Evolutionary conservation across 2,113 vertebrate species (phyloP).

Genomic region (Emberiza fucata): DNA sequence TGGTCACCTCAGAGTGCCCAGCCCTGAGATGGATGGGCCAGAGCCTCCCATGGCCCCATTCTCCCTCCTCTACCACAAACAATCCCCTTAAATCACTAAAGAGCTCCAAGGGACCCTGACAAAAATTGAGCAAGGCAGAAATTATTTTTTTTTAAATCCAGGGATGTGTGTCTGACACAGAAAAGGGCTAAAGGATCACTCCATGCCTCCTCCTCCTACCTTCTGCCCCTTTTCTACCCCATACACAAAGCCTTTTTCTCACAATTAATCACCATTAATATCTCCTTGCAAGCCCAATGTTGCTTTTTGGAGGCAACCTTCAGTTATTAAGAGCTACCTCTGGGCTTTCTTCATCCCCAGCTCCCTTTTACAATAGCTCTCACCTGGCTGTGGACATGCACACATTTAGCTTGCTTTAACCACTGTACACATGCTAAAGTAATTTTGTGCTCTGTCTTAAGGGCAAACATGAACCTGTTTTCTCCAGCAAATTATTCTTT

Average conservation of each 20-base stretch:
- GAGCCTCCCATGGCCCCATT: rapidly evolving
- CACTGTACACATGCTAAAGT: constrained; percentile 53
- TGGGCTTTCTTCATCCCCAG: neutral
- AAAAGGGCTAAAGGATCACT: rapidly evolving
- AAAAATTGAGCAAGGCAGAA: neutral
- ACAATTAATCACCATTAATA: neutral
- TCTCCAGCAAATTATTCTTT: constrained; percentile 68
- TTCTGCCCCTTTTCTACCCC: neutral
- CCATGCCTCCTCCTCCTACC: neutral
- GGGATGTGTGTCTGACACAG: neutral
- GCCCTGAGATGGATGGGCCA: rapidly evolving
- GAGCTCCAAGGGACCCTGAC: rapidly evolving
- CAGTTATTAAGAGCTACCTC: neutral
- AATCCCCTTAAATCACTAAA: neutral
- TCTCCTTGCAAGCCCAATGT: neutral
- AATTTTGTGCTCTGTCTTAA: constrained; percentile 68
- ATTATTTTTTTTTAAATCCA: neutral
- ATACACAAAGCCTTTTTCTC: neutral
- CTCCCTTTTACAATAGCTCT: constrained; percentile 14
- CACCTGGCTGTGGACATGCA: constrained; percentile 49
- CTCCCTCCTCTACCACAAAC: neutral
- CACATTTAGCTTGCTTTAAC: constrained; percentile 25
- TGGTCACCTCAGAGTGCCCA: neutral
- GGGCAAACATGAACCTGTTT: constrained; percentile 73
- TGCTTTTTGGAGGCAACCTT: neutral